Conservation (phyloP, 2,113 vertebrate species). For the Alethe diademata region DNA sequence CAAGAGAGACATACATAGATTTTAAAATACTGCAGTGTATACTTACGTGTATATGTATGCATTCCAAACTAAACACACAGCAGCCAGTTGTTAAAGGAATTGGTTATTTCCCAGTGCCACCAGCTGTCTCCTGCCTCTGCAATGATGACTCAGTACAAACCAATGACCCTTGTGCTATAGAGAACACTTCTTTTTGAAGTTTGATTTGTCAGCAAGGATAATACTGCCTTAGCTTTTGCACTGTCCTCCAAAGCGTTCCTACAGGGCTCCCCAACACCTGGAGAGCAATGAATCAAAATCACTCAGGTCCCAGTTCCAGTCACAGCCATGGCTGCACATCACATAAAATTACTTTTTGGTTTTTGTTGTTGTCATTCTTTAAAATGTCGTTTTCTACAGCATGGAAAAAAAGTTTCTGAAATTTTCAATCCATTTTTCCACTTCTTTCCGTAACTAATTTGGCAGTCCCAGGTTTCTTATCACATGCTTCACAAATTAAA, state of each 20-base stretch:
- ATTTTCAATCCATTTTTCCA: slow-evolving; percentile 28
- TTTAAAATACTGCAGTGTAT: not conserved
- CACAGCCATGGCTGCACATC: not conserved
- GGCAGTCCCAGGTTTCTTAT: slow-evolving; percentile 20
- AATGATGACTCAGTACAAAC: not conserved
- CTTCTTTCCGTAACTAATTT: slow-evolving; percentile 7
- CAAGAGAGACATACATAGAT: not conserved
- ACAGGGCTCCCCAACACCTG: not conserved
- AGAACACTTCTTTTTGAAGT: slow-evolving; percentile 9
- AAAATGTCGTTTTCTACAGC: not conserved
- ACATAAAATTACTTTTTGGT: not conserved
- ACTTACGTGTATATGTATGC: not conserved
- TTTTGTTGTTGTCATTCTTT: not conserved
- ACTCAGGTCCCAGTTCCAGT: not conserved
- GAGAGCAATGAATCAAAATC: not conserved
- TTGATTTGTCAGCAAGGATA: not conserved
- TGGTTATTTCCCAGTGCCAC: slow-evolving; percentile 3
- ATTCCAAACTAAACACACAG: not conserved
- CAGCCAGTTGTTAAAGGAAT: slow-evolving; percentile 20
- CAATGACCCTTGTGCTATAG: not conserved
- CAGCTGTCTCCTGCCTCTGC: slow-evolving; percentile 25
- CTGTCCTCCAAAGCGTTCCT: not conserved
- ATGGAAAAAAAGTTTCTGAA: not conserved
- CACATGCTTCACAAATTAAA: slow-evolving; percentile 47
- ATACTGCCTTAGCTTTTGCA: not conserved